Conservation (phyloP, 1,140 invertebrate genomes). For the Polypedilum vanderplanki region DNA sequence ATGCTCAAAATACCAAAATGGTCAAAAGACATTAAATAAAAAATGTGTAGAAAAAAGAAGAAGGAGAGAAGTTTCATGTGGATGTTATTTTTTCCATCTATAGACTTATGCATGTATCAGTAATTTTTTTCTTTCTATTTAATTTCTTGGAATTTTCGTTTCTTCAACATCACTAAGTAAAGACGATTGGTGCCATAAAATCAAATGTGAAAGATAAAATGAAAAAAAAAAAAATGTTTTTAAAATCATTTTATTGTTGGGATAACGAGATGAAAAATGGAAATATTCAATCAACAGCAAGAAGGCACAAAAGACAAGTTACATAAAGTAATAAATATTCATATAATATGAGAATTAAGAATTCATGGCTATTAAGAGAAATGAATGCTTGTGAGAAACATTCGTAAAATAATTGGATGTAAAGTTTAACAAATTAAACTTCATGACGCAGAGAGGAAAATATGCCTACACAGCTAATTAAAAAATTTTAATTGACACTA, state of each 20-base stretch:
- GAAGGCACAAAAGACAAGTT: background rate
- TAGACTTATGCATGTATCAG: no score
- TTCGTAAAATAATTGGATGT: no score
- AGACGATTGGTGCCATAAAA: background rate
- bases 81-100: background rate
- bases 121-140: no score
- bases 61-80: background rate
- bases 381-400: background rate
- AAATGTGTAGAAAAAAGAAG: no score
- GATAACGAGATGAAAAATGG: constrained; percentile 23
- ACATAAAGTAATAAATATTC: background rate
- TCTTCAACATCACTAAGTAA: no score
- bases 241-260: constrained; percentile 21
- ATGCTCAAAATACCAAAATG: background rate
- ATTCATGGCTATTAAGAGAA: background rate
- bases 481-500: no score
- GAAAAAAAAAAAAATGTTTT: constrained; percentile 23
- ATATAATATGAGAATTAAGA: background rate
- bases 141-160: no score
- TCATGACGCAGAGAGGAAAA: no score
- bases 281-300: constrained; percentile 21
- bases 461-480: no score
- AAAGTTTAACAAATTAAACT: no score
- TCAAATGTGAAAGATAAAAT: background rate
- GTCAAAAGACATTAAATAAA: constrained; percentile 11